Percentiles rank a stretch among this genome's conserved stretches.
These are phyloP conservation scores for Montipora capitata DNA, from an alignment of 92 coral and sea anemone genomes.

Conservation along the genomic window DNA sequence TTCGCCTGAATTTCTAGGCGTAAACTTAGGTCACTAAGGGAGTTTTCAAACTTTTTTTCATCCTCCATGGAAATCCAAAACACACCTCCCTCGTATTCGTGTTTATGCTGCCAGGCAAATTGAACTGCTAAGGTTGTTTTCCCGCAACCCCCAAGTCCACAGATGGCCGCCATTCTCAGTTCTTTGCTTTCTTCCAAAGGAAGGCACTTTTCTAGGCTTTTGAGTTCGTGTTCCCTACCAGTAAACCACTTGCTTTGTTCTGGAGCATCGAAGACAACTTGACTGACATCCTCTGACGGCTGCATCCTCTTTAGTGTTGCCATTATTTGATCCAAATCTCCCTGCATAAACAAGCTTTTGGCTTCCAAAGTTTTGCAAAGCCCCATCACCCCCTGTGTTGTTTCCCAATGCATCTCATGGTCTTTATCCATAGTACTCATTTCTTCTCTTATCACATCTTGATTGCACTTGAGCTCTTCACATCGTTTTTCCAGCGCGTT, in stretches of 20 bases:
- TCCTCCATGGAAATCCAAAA: conserved; percentile 85
- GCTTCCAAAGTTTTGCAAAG: neutral
- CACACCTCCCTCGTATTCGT: conserved; percentile 83
- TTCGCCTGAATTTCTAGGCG: conserved; percentile 59
- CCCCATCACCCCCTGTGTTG: neutral
- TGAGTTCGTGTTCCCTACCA: conserved; percentile 41
- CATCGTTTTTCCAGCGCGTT: neutral
- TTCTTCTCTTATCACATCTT: neutral
- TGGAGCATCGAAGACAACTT: conserved; percentile 36
- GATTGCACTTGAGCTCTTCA: neutral
- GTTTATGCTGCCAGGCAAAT: conserved; percentile 29
- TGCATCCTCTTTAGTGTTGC: neutral
- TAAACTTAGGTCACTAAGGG: conserved; percentile 77
- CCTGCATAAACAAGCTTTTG: neutral
- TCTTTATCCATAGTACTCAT: neutral
- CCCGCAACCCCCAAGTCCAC: conserved; percentile 59
- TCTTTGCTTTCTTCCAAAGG: neutral
- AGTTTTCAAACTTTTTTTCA: conserved; percentile 43
- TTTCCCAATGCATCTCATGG: neutral
- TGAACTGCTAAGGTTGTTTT: conserved; percentile 53
- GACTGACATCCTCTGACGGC: neutral
- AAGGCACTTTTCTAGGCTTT: conserved; percentile 27
- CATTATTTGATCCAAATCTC: neutral
- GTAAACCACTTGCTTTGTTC: conserved; percentile 49
- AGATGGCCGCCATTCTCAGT: conserved; percentile 13